These are phyloP conservation scores for Ceraclea dissimilis DNA, from an alignment of 2,888 invertebrate species.

Conservation along the genomic window DNA sequence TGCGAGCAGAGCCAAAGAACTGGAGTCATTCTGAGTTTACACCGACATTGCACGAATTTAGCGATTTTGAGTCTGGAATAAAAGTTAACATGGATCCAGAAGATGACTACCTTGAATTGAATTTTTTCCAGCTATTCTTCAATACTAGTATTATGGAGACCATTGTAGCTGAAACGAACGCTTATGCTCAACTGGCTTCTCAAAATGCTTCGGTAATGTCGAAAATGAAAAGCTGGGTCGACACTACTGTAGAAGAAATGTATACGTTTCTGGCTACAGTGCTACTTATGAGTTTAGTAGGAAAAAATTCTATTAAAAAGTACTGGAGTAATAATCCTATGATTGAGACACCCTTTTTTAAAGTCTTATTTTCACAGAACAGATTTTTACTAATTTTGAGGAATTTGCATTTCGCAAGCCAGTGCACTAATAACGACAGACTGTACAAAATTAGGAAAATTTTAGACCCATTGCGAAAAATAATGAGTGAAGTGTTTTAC, in stretches of 20 bases:
- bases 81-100: neutral
- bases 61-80: constrained; percentile 8
- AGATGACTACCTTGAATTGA: constrained; percentile 1
- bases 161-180: constrained; percentile 1
- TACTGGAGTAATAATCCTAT: constrained; percentile 4
- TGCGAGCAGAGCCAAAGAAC: neutral
- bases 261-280: constrained; percentile 6
- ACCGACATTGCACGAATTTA: constrained; percentile 6
- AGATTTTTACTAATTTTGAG: constrained; percentile 5
- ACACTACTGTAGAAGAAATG: constrained; percentile 6
- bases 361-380: constrained; percentile 6
- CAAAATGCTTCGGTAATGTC: neutral
- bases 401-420: constrained; percentile 1
- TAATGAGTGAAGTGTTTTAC: constrained; percentile 4
- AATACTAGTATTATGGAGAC: neutral
- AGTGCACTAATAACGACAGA: neutral
- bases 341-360: constrained; percentile 10
- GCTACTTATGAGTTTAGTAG: constrained; percentile 9
- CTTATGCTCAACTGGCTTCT: neutral
- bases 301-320: constrained; percentile 3
- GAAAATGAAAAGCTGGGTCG: constrained; percentile 11
- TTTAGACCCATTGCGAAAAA: constrained; percentile 1
- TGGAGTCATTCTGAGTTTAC: constrained; percentile 5
- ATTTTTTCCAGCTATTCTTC: constrained; percentile 5
- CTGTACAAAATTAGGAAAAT: constrained; percentile 7